phyloP scores from a whole-genome alignment of 2,113 vertebrate species.

The Protobothrops mucrosquamatus region DNA sequence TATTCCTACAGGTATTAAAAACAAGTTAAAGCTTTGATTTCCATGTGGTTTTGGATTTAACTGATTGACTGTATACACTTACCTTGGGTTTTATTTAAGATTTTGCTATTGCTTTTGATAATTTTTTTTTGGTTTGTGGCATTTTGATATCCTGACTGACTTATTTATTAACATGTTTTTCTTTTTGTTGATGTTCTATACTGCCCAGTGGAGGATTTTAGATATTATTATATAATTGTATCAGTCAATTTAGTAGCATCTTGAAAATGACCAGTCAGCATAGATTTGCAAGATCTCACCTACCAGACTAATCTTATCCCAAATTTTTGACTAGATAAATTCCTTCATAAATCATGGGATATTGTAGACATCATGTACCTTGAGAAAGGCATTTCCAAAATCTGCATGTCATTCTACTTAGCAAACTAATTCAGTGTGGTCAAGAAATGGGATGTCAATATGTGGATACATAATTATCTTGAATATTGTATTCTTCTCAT shows the following conservation, averaged over 20 bases:
- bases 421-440: neutral
- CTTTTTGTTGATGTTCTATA: neutral
- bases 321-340: neutral
- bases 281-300: neutral
- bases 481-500: neutral
- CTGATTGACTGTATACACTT: neutral
- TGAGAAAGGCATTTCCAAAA: neutral
- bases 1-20: neutral
- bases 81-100: neutral
- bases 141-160: neutral
- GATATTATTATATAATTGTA: neutral
- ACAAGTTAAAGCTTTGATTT: neutral
- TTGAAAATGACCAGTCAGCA: neutral
- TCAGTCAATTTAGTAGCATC: neutral
- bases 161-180: neutral
- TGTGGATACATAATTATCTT: neutral
- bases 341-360: neutral
- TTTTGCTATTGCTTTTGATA: neutral
- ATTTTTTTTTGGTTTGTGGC: neutral
- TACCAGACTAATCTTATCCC: neutral
- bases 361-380: neutral
- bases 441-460: neutral
- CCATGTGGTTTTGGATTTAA: neutral
- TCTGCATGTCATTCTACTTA: neutral
- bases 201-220: neutral